These are phyloP conservation scores for Keiferia lycopersicella DNA, from an alignment of 2,888 invertebrate species.

Conservation along the genomic window DNA sequence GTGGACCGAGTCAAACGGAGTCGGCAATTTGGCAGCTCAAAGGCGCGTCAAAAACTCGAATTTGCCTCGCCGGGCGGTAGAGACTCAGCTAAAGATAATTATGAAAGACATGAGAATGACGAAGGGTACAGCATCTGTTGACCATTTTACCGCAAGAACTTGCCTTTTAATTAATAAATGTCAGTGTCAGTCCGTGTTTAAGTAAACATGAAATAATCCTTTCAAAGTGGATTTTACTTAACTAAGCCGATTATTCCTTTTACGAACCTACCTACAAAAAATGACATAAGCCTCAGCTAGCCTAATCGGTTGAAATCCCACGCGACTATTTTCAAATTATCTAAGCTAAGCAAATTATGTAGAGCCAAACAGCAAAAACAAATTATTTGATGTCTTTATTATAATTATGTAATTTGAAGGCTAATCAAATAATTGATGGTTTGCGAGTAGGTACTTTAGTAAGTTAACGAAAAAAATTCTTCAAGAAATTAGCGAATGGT, in stretches of 20 bases:
- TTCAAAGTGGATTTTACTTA: conserved; percentile 20
- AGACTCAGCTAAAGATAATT: too few species aligned
- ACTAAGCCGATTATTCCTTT: conserved; percentile 18
- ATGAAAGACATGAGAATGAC: neutral
- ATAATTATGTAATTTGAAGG: neutral
- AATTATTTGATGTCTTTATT: neutral
- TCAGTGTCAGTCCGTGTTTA: conserved; percentile 13
- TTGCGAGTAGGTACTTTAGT: too few species aligned
- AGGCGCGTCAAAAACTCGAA: too few species aligned
- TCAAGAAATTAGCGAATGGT: too few species aligned
- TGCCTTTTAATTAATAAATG: neutral
- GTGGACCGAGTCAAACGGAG: too few species aligned
- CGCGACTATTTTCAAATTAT: neutral
- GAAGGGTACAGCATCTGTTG: neutral
- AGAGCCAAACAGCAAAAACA: neutral
- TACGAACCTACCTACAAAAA: neutral
- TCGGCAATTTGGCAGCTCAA: too few species aligned
- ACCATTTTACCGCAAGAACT: conserved; percentile 2
- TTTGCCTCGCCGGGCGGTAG: too few species aligned
- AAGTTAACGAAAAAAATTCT: too few species aligned
- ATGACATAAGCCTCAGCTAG: neutral
- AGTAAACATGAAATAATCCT: conserved; percentile 23
- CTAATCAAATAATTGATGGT: too few species aligned
- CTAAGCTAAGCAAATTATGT: neutral
- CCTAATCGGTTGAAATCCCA: neutral